Evolutionary conservation across 2,113 vertebrate species (phyloP), one percentile per base, ranked within the genome.

Genomic region (Thymallus thymallus): DNA sequence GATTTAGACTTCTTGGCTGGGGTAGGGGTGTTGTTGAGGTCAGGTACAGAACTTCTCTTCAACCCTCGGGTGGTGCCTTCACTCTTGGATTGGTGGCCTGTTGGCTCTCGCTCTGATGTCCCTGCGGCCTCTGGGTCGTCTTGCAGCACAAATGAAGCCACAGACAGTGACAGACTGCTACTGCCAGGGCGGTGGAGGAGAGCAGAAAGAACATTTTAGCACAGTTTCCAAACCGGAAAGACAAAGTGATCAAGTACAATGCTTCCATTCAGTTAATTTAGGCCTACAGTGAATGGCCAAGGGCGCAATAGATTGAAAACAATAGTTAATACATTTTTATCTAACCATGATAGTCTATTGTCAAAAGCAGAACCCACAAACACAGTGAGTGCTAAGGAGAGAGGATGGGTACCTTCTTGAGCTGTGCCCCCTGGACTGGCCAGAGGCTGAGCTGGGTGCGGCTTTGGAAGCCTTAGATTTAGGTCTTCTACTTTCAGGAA

Each of bases 401-500:
- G 77, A 84, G 78, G 29, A 75, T 76, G 84, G 91, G 95, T 99
- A 98, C 98, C 97, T 98, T 97, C 95, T 95, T 92, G 96, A 95
- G 94, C 96, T 94, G 95, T 97, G 94, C 94, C 97, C 96, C 94
- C 94, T 96, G 94, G 95, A 95, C 91, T 96, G 96, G 88, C 96
- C 95, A 94, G 95, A 88, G 94, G 95, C 92, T 92, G 95, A 95
- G 94, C 94, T 96, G 95, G 96, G 93, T 89, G 96, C 94, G 95
- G 96, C 95, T 98, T 98, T 99, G 94, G 96, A 94, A 96, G 95
- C 94, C 95, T 99, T 98, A 95, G 95, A 95, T 95, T 95, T 94
- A 94, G 95, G 94, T 96, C 96, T 96, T 97, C 94, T 98, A 95
- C 91, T 97, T 94, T 99, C 96, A 95, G 96, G 95, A 94, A 95